phyloP scores from a whole-genome alignment of 2,797 vertebrate species.

The Sandelia bainsii region DNA sequence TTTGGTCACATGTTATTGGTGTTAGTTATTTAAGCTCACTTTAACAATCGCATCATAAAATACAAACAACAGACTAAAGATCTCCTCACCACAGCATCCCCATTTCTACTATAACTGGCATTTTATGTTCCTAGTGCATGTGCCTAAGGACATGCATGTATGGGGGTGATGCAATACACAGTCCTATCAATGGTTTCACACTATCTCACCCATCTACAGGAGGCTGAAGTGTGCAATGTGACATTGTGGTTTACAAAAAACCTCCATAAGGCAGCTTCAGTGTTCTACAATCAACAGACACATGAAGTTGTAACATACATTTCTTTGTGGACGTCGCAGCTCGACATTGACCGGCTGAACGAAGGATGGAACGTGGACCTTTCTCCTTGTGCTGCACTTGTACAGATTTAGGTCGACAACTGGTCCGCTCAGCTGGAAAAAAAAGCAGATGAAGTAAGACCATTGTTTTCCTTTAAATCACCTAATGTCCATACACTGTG shows the following conservation, averaged over 20 bases:
- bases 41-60: not conserved
- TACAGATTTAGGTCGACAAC: slow-evolving; percentile 81
- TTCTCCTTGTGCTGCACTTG: slow-evolving; percentile 80
- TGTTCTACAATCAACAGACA: not conserved
- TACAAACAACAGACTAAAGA: not conserved
- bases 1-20: not conserved
- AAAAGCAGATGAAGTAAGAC: slow-evolving; percentile 14
- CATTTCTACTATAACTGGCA: not conserved
- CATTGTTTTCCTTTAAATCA: not conserved
- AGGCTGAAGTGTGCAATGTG: too few relatives aligned
- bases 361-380: slow-evolving; percentile 73
- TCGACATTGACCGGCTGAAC: slow-evolving; percentile 76
- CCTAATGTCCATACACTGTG: not conserved
- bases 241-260: too few relatives aligned
- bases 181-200: too few relatives aligned
- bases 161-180: too few relatives aligned
- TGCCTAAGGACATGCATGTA: too few relatives aligned
- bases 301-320: slow-evolving; percentile 63
- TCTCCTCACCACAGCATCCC: too few relatives aligned
- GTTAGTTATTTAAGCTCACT: not conserved
- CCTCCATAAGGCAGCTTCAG: too few relatives aligned
- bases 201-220: too few relatives aligned
- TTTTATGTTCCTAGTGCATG: not conserved
- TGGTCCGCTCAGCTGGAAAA: slow-evolving; percentile 75
- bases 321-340: slow-evolving; percentile 65